These are phyloP conservation scores for Eupelmus urozonus DNA, from an alignment of 2,888 invertebrate species.

Conservation along the genomic window DNA sequence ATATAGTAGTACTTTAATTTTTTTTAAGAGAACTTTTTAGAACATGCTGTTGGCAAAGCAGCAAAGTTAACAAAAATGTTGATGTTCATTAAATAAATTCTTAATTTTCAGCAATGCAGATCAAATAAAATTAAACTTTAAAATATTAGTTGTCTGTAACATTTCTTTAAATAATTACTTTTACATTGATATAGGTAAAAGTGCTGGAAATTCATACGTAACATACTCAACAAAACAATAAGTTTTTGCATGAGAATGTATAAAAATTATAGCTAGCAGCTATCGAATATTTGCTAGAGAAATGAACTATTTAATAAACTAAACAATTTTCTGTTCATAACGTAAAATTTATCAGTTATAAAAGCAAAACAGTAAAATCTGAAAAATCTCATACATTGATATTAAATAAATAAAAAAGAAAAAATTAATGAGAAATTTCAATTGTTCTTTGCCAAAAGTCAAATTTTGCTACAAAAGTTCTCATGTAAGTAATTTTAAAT, in stretches of 20 bases:
- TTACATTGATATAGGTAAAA: constrained; percentile 37
- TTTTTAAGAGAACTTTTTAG: constrained; percentile 54
- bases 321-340: constrained; percentile 7
- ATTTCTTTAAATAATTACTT: constrained; percentile 15
- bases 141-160: constrained; percentile 28
- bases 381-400: constrained; percentile 31
- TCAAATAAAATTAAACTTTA: constrained; percentile 18
- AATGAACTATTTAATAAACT: background rate
- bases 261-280: constrained; percentile 36
- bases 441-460: constrained; percentile 57
- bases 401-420: constrained; percentile 18
- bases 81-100: constrained; percentile 29
- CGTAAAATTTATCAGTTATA: constrained; percentile 21
- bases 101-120: too few species aligned
- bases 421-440: constrained; percentile 37
- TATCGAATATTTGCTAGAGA: constrained; percentile 11
- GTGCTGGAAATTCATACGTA: constrained; percentile 25
- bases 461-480: constrained; percentile 53
- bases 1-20: constrained; percentile 27
- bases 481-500: constrained; percentile 37
- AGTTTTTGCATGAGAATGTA: constrained; percentile 37
- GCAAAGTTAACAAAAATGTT: constrained; percentile 47
- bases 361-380: constrained; percentile 9
- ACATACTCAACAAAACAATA: constrained; percentile 36
- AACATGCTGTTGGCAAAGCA: constrained; percentile 60